Conservation (phyloP, 2,797 vertebrate species). For the Dicrostonyx torquatus region DNA sequence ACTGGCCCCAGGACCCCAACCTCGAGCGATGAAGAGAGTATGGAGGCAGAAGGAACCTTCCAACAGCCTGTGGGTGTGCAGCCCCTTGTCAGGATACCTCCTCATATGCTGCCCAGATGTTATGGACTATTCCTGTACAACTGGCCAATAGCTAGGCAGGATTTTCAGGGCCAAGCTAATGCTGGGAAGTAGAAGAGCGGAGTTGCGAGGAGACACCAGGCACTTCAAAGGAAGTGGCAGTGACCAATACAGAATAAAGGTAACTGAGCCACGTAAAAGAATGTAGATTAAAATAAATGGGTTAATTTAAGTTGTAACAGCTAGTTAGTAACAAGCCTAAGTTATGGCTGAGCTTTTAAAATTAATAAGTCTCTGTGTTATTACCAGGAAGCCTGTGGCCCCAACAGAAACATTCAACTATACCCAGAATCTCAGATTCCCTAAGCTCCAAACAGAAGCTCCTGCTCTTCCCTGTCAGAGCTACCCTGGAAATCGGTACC, state of each 20-base stretch:
- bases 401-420: neutral
- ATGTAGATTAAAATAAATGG: neutral
- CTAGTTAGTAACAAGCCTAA: neutral
- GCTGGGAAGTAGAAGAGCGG: neutral
- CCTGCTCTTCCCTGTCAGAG: neutral
- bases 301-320: neutral
- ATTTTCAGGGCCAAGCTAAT: neutral
- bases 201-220: neutral
- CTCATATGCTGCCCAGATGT: neutral
- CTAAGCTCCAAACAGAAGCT: neutral
- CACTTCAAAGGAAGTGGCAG: neutral
- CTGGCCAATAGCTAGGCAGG: neutral
- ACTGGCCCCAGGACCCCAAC: neutral
- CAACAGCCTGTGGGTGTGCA: neutral
- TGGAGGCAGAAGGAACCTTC: neutral
- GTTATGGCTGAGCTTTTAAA: neutral
- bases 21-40: rapidly evolving
- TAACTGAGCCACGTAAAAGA: neutral
- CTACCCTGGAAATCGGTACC: neutral
- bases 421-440: neutral
- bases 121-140: neutral
- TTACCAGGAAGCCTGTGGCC: neutral
- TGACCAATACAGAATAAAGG: neutral
- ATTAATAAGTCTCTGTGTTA: neutral
- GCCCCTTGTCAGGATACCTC: neutral